phyloP scores from a whole-genome alignment of 2,888 invertebrate genomes.

The Lasius platythorax region DNA sequence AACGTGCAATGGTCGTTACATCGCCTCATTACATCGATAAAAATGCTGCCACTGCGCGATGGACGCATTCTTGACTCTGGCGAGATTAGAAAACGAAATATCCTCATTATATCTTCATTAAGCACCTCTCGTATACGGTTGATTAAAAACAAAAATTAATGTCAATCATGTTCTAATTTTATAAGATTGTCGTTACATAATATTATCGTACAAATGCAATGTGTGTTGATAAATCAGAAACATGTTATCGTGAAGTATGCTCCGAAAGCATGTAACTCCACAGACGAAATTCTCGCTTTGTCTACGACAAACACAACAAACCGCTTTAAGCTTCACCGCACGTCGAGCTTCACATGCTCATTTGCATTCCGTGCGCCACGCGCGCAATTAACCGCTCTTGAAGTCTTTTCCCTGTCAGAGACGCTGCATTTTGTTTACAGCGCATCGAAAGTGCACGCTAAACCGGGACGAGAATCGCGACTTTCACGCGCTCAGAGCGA shows the following conservation, averaged over 20 bases:
- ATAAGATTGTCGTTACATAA: background rate
- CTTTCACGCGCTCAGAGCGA: constrained; percentile 86
- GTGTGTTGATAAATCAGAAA: background rate
- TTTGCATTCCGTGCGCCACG: constrained; percentile 29
- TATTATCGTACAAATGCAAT: background rate
- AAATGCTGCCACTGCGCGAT: background rate
- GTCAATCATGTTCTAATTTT: background rate
- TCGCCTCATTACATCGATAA: background rate
- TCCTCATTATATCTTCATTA: background rate
- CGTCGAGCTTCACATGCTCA: constrained; percentile 8
- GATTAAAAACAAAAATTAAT: constrained; percentile 2
- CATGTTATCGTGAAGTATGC: background rate
- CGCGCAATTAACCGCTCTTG: constrained; percentile 13
- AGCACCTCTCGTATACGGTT: background rate
- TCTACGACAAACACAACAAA: constrained; percentile 9
- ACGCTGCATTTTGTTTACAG: constrained; percentile 48
- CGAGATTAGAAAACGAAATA: background rate
- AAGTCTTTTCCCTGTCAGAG: background rate
- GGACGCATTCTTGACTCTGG: background rate
- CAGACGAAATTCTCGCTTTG: constrained; percentile 26
- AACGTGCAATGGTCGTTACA: background rate
- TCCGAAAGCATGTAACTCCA: background rate
- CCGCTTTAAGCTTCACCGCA: background rate
- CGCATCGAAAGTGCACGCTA: constrained; percentile 83
- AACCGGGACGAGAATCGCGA: constrained; percentile 85